Conservation (phyloP, 1,140 invertebrate genomes). For the Laupala kohalensis region DNA sequence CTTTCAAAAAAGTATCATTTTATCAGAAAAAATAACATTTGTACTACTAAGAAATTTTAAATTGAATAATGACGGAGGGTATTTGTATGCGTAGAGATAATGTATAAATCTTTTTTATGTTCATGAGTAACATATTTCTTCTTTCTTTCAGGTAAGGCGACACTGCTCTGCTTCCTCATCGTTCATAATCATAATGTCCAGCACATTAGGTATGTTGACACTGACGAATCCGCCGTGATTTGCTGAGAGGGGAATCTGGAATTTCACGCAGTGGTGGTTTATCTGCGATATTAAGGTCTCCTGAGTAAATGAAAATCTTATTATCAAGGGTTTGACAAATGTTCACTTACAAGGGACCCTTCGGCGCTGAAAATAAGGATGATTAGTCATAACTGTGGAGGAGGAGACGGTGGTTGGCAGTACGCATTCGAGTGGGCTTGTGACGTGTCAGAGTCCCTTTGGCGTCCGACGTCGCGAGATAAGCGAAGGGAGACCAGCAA, state of each 20-base stretch:
- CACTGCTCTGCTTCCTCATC: not conserved
- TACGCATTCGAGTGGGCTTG: no score
- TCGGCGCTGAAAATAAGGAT: not conserved
- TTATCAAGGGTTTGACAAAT: not conserved
- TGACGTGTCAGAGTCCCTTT: no score
- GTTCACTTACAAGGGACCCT: not conserved
- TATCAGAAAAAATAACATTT: no score
- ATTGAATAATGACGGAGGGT: no score
- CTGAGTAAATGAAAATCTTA: not conserved
- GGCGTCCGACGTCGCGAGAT: no score
- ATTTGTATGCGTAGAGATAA: no score
- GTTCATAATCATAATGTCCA: not conserved
- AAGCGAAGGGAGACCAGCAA: no score
- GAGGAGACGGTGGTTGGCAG: no score
- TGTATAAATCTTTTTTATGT: no score
- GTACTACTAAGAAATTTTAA: no score
- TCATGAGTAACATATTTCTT: no score
- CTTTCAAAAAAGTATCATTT: no score
- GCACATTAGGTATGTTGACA: not conserved
- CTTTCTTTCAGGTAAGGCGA: not conserved
- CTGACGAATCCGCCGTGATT: not conserved
- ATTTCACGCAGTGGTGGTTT: not conserved
- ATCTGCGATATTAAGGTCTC: not conserved
- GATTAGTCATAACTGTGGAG: not conserved
- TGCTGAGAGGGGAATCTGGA: not conserved